Conservation (phyloP, 2,113 vertebrate species). For the Colinus virginianus region DNA sequence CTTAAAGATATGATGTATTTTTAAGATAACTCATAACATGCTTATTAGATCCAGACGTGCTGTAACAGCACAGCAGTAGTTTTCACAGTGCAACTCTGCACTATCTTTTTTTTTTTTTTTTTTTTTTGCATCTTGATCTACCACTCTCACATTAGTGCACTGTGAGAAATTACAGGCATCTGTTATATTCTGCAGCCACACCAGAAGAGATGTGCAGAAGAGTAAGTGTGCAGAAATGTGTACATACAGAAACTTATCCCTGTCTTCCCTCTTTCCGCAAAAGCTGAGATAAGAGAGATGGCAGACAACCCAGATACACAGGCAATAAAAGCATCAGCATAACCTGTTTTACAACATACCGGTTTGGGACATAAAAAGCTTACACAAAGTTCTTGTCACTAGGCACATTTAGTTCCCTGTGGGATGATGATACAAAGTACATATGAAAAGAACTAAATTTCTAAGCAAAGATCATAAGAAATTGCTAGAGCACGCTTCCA, state of each 20-base stretch:
- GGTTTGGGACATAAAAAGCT: background rate
- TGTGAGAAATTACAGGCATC: background rate
- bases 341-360: background rate
- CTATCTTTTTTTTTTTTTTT: background rate
- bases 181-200: background rate
- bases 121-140: background rate
- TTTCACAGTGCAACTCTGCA: background rate
- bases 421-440: background rate
- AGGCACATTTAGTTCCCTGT: background rate
- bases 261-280: background rate
- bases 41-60: background rate
- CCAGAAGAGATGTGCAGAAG: background rate
- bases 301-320: background rate
- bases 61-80: background rate
- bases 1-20: background rate
- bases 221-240: no score
- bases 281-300: background rate
- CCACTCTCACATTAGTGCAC: background rate
- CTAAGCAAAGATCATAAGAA: background rate
- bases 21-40: background rate
- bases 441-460: background rate
- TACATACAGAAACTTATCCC: background rate
- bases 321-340: background rate
- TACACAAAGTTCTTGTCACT: background rate
- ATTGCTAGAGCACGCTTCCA: background rate